phyloP scores from a whole-genome alignment of 2,888 invertebrate species.

The Epiperipatus broadwayi region DNA sequence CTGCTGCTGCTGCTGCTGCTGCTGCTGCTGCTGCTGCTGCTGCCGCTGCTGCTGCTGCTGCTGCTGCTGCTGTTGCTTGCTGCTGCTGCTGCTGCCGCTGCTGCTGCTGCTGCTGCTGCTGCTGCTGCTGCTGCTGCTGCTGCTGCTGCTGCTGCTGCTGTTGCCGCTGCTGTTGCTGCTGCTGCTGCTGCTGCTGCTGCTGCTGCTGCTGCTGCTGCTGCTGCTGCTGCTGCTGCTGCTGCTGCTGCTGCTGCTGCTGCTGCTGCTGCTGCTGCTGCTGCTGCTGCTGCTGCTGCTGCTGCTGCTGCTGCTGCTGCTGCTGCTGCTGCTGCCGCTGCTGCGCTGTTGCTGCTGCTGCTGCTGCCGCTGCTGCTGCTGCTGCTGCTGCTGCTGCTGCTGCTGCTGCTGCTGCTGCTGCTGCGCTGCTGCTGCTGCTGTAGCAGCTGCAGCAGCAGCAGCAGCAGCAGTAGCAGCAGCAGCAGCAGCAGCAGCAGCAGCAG shows the following conservation, averaged over 20 bases:
- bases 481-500: constrained; percentile 14
- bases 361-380: too few species aligned
- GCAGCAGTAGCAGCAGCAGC: constrained; percentile 9
- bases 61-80: too few species aligned
- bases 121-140: constrained; percentile 10
- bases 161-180: too few species aligned
- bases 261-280: constrained; percentile 14
- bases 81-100: constrained; percentile 12
- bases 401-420: too few species aligned
- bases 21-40: constrained; percentile 12
- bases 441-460: neutral
- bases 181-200: too few species aligned
- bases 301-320: too few species aligned
- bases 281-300: constrained; percentile 13
- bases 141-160: constrained; percentile 12
- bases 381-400: too few species aligned
- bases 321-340: too few species aligned
- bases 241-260: constrained; percentile 12
- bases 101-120: constrained; percentile 12
- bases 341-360: too few species aligned
- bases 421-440: too few species aligned
- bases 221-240: constrained; percentile 10
- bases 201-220: too few species aligned
- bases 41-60: constrained; percentile 13
- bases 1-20: constrained; percentile 13